These are phyloP conservation scores for Aphis gossypii DNA, from an alignment of 1,140 invertebrate species.

Conservation along the genomic window DNA sequence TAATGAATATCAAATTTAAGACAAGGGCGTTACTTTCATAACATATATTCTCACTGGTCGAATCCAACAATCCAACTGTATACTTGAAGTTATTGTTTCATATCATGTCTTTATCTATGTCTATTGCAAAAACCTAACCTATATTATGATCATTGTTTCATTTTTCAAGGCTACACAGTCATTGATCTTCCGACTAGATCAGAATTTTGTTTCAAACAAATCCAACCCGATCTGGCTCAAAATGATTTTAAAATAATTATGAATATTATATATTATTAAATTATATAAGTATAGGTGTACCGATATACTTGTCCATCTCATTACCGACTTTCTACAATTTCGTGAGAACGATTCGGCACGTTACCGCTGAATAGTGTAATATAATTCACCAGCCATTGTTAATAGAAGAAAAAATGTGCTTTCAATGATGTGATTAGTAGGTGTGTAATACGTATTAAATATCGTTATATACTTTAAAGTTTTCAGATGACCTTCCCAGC, in stretches of 20 bases:
- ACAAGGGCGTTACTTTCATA: constrained; percentile 38
- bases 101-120: not conserved
- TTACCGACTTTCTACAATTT: not conserved
- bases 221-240: not conserved
- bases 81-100: not conserved
- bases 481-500: not conserved
- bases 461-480: not conserved
- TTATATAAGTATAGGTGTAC: not conserved
- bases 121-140: constrained; percentile 19
- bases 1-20: constrained; percentile 9
- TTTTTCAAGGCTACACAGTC: constrained; percentile 8
- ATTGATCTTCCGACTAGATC: not conserved
- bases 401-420: not conserved
- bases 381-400: not conserved
- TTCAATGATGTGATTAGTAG: not conserved
- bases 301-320: not conserved
- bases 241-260: not conserved
- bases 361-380: not conserved
- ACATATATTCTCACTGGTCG: not conserved
- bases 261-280: not conserved
- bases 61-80: too few species aligned
- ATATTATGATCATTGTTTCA: constrained; percentile 23
- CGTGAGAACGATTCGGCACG: not conserved
- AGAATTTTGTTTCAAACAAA: not conserved
- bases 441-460: not conserved